These are phyloP conservation scores for Cinara cedri DNA, from an alignment of 2,888 invertebrate genomes.

Conservation along the genomic window DNA sequence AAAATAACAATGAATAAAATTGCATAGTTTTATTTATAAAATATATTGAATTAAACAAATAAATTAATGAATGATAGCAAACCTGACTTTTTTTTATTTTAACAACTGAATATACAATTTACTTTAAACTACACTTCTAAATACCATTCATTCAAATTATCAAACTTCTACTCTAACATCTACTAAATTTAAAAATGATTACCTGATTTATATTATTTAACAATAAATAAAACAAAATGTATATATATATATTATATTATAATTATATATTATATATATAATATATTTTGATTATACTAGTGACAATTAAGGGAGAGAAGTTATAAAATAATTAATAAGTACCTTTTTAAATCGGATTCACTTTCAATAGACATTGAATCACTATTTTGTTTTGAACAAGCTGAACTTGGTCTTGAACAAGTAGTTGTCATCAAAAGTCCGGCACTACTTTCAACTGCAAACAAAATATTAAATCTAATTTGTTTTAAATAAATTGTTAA, in stretches of 20 bases:
- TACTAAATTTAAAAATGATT: constrained; percentile 2
- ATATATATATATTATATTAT: too few relatives aligned
- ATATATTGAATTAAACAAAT: constrained; percentile 14
- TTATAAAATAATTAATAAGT: constrained; percentile 25
- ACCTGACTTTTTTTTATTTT: constrained; percentile 10
- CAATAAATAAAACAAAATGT: background rate
- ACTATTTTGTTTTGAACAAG: constrained; percentile 52
- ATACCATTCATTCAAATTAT: constrained; percentile 12
- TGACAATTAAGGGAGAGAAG: background rate
- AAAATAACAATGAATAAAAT: background rate
- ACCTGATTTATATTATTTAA: constrained; percentile 31
- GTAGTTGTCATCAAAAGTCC: constrained; percentile 68
- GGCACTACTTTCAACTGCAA: constrained; percentile 64
- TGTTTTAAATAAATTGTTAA: background rate
- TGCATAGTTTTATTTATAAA: background rate
- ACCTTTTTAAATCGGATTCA: constrained; percentile 56
- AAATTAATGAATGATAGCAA: background rate
- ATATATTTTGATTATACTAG: constrained; percentile 4
- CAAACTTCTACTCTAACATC: constrained; percentile 40
- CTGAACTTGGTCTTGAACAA: constrained; percentile 48
- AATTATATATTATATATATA: too few relatives aligned
- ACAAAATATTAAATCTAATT: background rate
- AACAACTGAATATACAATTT: constrained; percentile 1
- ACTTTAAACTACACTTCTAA: constrained; percentile 28
- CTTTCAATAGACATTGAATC: constrained; percentile 57